phyloP scores from a whole-genome alignment of 2,888 invertebrate genomes.

The Drosophila mimetica region DNA sequence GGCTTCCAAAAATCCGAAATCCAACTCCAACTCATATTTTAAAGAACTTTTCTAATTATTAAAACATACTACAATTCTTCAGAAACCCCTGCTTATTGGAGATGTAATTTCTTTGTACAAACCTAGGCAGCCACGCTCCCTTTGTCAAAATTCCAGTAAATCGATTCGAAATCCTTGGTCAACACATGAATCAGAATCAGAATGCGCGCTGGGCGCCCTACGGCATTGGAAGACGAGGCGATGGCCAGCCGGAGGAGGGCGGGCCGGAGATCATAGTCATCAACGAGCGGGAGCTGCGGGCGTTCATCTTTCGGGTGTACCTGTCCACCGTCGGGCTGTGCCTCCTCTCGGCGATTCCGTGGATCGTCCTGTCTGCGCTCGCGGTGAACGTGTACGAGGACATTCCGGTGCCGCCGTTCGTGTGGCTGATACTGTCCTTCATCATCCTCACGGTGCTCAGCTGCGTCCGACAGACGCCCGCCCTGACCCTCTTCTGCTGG shows the following conservation, averaged over 20 bases:
- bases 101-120: no score
- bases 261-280: constrained; percentile 4
- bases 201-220: neutral
- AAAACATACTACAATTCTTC: no score
- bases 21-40: no score
- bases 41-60: no score
- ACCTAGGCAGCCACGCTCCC: neutral
- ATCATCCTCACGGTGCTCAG: constrained; percentile 13
- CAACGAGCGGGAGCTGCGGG: neutral
- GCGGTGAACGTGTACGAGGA: neutral
- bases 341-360: constrained; percentile 8
- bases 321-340: constrained; percentile 1
- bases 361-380: constrained; percentile 7
- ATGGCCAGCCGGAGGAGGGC: neutral
- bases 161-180: neutral
- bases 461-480: constrained; percentile 15
- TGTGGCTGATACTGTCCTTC: constrained; percentile 27
- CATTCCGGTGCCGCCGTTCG: constrained; percentile 20
- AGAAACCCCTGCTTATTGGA: neutral
- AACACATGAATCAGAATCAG: constrained; percentile 10
- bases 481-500: constrained; percentile 13
- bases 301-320: constrained; percentile 34
- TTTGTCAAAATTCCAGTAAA: constrained; percentile 6
- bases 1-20: neutral
- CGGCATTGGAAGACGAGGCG: neutral